Conservation (phyloP, 2,888 invertebrate species). For the Herminia tarsipennalis region DNA sequence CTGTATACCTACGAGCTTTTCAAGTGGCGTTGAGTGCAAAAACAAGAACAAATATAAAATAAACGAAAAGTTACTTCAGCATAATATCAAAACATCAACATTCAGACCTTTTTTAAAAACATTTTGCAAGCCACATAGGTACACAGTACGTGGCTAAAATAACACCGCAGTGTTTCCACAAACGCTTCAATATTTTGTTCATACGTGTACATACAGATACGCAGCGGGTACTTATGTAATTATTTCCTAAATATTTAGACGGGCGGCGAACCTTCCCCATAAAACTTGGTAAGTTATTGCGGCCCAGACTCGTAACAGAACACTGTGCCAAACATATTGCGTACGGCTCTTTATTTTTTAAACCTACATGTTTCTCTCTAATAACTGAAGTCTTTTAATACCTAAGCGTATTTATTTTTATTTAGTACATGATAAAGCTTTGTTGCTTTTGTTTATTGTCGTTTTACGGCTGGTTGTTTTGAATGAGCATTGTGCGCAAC, state of each 20-base stretch:
- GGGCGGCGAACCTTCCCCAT: constrained; percentile 56
- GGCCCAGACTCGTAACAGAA: constrained; percentile 52
- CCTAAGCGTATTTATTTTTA: constrained; percentile 32
- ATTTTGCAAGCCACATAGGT: neutral
- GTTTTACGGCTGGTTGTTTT: neutral
- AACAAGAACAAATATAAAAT: too few relatives aligned
- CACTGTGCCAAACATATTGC: constrained; percentile 44
- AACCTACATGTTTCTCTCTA: constrained; percentile 43
- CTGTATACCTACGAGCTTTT: too few relatives aligned
- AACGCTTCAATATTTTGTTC: constrained; percentile 42
- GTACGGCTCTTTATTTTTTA: constrained; percentile 46
- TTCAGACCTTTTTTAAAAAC: neutral
- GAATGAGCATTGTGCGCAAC: too few relatives aligned
- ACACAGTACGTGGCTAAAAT: constrained; percentile 13
- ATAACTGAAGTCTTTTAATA: constrained; percentile 43
- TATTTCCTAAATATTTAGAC: constrained; percentile 73
- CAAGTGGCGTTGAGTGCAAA: too few relatives aligned
- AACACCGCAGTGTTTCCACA: constrained; percentile 2
- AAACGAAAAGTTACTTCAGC: too few relatives aligned
- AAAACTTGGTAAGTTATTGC: constrained; percentile 66
- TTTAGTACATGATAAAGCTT: constrained; percentile 19
- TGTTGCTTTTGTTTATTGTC: neutral
- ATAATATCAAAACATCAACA: neutral
- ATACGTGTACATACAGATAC: constrained; percentile 30
- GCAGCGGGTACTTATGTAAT: constrained; percentile 60